Base-by-base conservation (phyloP, 64 coral and sea anemone species). In the Dendronephthya gigantea region DNA sequence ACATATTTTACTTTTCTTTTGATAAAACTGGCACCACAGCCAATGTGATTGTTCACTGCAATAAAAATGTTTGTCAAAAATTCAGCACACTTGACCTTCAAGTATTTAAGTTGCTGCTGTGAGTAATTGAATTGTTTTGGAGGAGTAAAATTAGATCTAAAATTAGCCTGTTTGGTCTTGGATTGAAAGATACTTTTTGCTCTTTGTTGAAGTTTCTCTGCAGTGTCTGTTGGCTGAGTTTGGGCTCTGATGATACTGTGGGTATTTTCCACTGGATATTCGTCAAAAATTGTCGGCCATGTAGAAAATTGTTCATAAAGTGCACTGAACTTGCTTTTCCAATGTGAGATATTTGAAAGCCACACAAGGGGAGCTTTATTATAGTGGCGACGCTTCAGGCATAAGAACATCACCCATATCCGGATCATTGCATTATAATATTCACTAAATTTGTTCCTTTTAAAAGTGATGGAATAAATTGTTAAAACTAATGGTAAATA, bases 371-470 rank as follows among this genome's bases (percentile, higher is more conserved):
- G 89, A 13, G 66, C 83, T 30, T 90, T 90, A 68, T 85, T 74
- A 32, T 90, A 86, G 58, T 90, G 72, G 17, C 28, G 84, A 1
- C 89, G 13, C 32, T 90, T 11, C 10, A 90, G 50, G 84, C 84
- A 86, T 22, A 40, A 31, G 52, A 90, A 90, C 89, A 90, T 85
- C 40, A 39, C 50, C 83, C 68, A 86, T 7, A 86, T 85, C 37
- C 84, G 68, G 15, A 90, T 81, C 27, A 90, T 86, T 50, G 83
- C 89, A 39, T 76, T 48, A 52, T 82, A 90, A 35, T 90, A 90
- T 40, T 74, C 83, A 22, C 30, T 39, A 51, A 85, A 85, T 34
- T 85, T 45, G 32, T 90, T 90, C 6, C 82, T 27, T 29, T 86
- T 86, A 39, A 90, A 90, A 12, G 84, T 58, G 19, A 86, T 39